Conservation (phyloP, 2,797 vertebrate genomes). For the Lithobates pipiens region DNA sequence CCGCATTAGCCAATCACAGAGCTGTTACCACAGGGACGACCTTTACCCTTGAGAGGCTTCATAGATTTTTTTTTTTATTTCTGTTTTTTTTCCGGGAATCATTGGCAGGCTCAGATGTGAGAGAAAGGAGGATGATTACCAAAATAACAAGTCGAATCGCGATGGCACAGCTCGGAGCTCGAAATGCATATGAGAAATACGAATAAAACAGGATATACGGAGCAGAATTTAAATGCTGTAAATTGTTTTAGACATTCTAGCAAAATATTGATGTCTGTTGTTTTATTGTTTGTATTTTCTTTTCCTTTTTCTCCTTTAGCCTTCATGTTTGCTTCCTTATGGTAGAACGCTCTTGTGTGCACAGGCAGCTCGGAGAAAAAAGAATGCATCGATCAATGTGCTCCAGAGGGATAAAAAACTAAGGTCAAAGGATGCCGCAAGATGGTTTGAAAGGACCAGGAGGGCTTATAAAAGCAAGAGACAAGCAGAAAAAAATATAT, state of each 20-base stretch:
- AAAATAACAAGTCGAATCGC: conserved; percentile 31
- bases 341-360: background rate
- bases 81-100: conserved; percentile 66
- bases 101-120: conserved; percentile 65
- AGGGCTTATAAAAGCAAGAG: conserved; percentile 12
- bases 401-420: conserved; percentile 30
- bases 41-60: conserved; percentile 80
- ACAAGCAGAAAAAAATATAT: background rate
- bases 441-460: conserved; percentile 24
- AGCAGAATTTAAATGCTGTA: conserved; percentile 27
- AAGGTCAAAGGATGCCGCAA: conserved; percentile 50
- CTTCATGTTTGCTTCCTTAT: conserved; percentile 27
- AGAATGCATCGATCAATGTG: conserved; percentile 47
- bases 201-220: conserved; percentile 21
- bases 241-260: conserved; percentile 51
- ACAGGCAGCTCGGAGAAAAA: conserved; percentile 9
- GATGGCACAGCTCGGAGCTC: conserved; percentile 6
- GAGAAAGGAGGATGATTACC: conserved; percentile 37
- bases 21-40: conserved; percentile 83
- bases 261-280: no score
- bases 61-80: conserved; percentile 72
- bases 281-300: conserved; percentile 7
- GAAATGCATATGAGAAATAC: conserved; percentile 8
- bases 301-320: conserved; percentile 61
- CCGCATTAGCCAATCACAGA: conserved; percentile 72